These are phyloP conservation scores for Tupaia chinensis DNA, from an alignment of 2,113 vertebrate genomes.

Conservation along the genomic window DNA sequence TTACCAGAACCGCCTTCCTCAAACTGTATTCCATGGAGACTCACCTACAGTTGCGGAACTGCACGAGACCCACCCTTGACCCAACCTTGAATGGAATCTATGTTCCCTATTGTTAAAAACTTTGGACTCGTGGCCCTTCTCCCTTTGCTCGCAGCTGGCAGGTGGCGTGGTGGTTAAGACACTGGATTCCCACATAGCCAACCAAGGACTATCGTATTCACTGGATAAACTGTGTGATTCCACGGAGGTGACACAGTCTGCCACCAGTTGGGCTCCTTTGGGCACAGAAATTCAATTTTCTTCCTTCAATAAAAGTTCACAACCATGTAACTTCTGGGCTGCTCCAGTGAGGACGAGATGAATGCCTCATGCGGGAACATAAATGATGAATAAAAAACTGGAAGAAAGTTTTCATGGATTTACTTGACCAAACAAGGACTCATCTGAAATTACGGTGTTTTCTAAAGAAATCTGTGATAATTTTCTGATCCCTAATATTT, in stretches of 20 bases:
- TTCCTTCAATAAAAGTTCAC: background rate
- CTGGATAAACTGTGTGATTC: background rate
- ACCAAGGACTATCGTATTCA: no score
- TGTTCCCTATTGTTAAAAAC: no score
- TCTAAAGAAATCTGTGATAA: slow-evolving; percentile 33
- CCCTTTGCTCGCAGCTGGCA: no score
- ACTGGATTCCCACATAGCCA: no score
- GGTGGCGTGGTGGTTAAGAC: no score
- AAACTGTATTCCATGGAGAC: no score
- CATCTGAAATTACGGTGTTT: slow-evolving; percentile 40
- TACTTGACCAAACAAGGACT: background rate
- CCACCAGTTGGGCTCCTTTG: background rate
- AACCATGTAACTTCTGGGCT: slow-evolving; percentile 7
- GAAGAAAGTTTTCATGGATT: slow-evolving; percentile 43
- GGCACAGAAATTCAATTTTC: slow-evolving; percentile 21
- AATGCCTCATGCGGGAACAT: slow-evolving; percentile 45
- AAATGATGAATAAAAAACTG: slow-evolving; percentile 46
- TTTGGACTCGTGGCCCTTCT: no score
- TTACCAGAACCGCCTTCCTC: no score
- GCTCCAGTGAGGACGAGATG: background rate
- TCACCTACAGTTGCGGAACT: no score
- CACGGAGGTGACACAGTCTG: background rate
- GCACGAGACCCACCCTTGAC: no score
- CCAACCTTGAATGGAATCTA: no score
- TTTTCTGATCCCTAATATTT: slow-evolving; percentile 17